phyloP scores from a whole-genome alignment of 2,888 invertebrate species.

The Theristus sp. region DNA sequence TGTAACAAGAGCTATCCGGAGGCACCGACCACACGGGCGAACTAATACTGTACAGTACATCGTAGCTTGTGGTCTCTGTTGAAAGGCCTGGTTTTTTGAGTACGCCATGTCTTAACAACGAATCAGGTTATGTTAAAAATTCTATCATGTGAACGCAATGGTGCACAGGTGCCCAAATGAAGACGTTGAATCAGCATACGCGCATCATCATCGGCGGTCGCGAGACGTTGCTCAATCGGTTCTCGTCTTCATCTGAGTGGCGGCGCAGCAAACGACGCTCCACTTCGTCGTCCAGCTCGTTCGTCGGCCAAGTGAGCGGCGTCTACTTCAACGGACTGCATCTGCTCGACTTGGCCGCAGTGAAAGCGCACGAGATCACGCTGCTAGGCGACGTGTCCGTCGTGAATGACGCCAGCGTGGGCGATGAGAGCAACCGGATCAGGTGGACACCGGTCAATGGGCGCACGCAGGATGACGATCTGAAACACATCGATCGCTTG shows the following conservation, averaged over 20 bases:
- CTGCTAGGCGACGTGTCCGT: conserved; percentile 61
- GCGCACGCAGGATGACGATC: too few relatives aligned
- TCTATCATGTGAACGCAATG: not conserved
- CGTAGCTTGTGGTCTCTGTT: too few relatives aligned
- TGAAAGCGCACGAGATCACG: conserved; percentile 55
- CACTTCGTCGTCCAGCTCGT: conserved; percentile 36
- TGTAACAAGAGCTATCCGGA: too few relatives aligned
- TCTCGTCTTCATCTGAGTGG: not conserved
- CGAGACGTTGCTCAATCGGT: conserved; percentile 41
- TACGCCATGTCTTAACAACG: too few relatives aligned
- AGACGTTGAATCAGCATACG: conserved; percentile 76
- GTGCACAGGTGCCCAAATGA: conserved; percentile 56
- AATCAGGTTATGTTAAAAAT: too few relatives aligned
- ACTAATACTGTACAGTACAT: too few relatives aligned
- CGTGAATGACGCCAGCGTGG: conserved; percentile 11
- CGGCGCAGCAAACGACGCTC: not conserved
- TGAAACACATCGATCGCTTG: too few relatives aligned
- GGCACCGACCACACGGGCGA: too few relatives aligned
- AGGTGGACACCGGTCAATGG: too few relatives aligned
- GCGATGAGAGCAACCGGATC: conserved; percentile 2
- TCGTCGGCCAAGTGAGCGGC: conserved; percentile 70
- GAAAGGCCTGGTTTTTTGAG: too few relatives aligned
- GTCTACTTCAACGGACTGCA: conserved; percentile 66
- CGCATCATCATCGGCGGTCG: conserved; percentile 39
- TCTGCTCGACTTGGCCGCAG: conserved; percentile 58